Evolutionary conservation across 2,888 invertebrate genomes (phyloP).

Genomic region (Stramonita haemastoma): DNA sequence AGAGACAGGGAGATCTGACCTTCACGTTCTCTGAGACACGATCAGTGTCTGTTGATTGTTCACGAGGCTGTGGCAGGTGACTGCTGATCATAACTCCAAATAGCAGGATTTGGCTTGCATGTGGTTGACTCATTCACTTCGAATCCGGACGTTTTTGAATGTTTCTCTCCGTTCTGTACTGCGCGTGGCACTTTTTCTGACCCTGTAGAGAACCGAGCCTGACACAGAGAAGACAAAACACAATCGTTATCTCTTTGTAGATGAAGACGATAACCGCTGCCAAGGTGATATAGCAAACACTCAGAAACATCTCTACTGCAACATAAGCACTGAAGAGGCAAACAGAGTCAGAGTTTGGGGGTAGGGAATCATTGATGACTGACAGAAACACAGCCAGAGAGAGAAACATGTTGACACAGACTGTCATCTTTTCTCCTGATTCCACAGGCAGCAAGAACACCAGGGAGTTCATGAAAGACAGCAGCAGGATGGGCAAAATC

Average conservation of each 20-base stretch:
- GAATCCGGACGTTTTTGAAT: too few relatives aligned
- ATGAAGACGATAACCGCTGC: background rate
- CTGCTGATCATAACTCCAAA: too few relatives aligned
- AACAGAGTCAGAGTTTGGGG: background rate
- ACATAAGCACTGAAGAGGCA: slow-evolving; percentile 26
- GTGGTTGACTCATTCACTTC: too few relatives aligned
- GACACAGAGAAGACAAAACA: background rate
- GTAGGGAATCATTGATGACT: background rate
- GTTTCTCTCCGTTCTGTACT: too few relatives aligned
- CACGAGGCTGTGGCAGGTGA: too few relatives aligned
- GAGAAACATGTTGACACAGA: slow-evolving; percentile 11
- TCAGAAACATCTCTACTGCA: background rate
- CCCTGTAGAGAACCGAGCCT: background rate
- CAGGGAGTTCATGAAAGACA: slow-evolving; percentile 6
- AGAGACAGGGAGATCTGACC: too few relatives aligned
- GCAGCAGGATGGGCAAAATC: background rate
- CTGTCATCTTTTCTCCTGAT: slow-evolving; percentile 18
- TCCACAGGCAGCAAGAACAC: background rate
- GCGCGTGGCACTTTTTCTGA: too few relatives aligned
- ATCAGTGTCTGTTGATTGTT: too few relatives aligned
- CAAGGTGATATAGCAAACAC: too few relatives aligned
- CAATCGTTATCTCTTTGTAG: background rate
- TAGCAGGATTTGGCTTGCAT: too few relatives aligned
- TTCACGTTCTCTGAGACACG: too few relatives aligned
- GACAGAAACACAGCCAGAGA: background rate